Conservation (phyloP, 2,797 vertebrate species). For the Acrossocheilus wenchowensis region DNA sequence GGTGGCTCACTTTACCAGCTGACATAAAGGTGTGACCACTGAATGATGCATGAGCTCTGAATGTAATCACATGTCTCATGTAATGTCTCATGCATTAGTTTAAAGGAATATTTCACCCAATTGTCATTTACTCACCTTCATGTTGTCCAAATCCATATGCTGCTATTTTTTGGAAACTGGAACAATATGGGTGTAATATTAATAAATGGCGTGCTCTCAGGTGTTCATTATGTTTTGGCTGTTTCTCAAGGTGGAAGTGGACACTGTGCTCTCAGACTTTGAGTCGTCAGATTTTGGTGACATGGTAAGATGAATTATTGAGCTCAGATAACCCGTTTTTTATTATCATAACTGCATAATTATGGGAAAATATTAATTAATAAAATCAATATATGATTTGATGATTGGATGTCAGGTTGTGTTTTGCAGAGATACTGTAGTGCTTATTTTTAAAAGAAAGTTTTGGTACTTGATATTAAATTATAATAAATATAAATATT, state of each 20-base stretch:
- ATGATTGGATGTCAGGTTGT: background rate
- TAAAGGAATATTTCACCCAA: background rate
- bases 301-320: constrained; percentile 80
- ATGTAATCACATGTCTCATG: background rate
- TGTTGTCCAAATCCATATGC: background rate
- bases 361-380: background rate
- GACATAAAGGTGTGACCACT: constrained; percentile 84
- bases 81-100: background rate
- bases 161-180: background rate
- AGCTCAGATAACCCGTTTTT: background rate
- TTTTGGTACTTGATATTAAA: background rate
- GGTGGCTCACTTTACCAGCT: constrained; percentile 88
- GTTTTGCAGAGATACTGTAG: background rate
- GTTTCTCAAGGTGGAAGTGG: constrained; percentile 86
- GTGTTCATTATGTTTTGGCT: constrained; percentile 33
- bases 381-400: background rate
- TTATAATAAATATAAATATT: background rate
- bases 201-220: background rate
- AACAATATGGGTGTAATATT: background rate
- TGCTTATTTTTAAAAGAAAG: background rate
- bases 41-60: background rate
- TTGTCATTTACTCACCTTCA: background rate
- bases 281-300: constrained; percentile 97
- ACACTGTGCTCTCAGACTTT: constrained; percentile 89
- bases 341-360: background rate